A percentile compares a stretch with the other conserved stretches of the same genome.
These are phyloP conservation scores for Sphaeramia orbicularis DNA, from an alignment of 2,797 vertebrate genomes.

Conservation along the genomic window DNA sequence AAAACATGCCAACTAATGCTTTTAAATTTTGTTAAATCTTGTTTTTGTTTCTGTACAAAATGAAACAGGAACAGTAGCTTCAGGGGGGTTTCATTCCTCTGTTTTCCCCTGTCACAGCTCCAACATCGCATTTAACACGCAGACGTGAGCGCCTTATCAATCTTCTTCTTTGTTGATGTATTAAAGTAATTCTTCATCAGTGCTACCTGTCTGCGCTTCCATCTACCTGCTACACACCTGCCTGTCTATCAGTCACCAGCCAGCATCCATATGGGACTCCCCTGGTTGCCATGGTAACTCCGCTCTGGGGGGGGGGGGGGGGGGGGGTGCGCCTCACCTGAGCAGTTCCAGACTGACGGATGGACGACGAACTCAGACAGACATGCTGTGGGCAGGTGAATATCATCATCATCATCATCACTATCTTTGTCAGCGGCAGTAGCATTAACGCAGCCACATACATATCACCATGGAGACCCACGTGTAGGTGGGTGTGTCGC, in stretches of 20 bases:
- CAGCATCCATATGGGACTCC: conserved; percentile 40
- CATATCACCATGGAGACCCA: conserved; percentile 53
- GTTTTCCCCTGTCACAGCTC: too few species aligned
- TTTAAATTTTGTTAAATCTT: too few species aligned
- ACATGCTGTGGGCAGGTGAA: conserved; percentile 44
- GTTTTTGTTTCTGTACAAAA: too few species aligned
- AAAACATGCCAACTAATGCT: too few species aligned
- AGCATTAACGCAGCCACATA: conserved; percentile 18
- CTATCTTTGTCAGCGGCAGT: background rate
- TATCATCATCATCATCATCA: conserved; percentile 37
- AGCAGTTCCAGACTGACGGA: conserved; percentile 51
- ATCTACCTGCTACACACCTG: conserved; percentile 28
- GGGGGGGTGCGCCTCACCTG: conserved; percentile 65
- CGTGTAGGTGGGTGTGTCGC: conserved; percentile 23
- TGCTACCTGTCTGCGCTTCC: conserved; percentile 16
- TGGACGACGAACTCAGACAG: conserved; percentile 25
- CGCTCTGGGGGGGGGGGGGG: background rate
- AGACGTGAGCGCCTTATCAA: too few species aligned
- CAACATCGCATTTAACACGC: too few species aligned
- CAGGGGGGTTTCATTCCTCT: too few species aligned
- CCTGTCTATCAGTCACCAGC: conserved; percentile 36
- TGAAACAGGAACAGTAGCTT: too few species aligned
- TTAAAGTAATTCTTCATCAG: background rate
- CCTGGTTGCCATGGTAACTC: conserved; percentile 70
- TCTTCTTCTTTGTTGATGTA: too few species aligned